Evolutionary conservation across 2,888 invertebrate genomes (phyloP).

Genomic region (Diaphora mendica): DNA sequence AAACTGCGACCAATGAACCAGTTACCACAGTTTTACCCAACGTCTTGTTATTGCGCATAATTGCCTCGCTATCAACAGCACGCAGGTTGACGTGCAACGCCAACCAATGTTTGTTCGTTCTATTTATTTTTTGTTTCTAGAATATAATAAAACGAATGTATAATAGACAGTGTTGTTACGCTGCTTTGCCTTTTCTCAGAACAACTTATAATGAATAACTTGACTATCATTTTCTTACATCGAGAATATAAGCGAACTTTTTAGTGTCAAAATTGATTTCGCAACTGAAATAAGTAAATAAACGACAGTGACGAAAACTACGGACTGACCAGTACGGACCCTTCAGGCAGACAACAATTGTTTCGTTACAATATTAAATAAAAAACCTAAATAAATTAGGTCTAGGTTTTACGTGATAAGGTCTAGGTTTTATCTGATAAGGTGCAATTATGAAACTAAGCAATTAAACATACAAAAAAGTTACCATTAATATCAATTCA

Average conservation of each 20-base stretch:
- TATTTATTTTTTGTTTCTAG: neutral
- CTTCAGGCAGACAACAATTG: too few relatives aligned
- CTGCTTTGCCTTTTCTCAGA: neutral
- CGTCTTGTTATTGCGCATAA: slow-evolving; percentile 8
- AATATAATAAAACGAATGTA: neutral
- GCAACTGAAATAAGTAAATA: neutral
- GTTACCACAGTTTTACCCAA: slow-evolving; percentile 4
- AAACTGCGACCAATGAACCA: neutral
- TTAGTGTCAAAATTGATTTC: too few relatives aligned
- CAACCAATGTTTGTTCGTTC: neutral
- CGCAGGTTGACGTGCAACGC: slow-evolving; percentile 9
- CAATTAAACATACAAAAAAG: neutral
- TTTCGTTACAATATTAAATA: neutral
- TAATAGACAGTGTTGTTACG: neutral
- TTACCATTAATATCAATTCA: neutral
- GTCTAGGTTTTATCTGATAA: too few relatives aligned
- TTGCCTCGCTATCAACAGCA: slow-evolving; percentile 15
- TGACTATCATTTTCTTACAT: neutral
- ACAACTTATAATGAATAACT: neutral
- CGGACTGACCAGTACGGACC: too few relatives aligned
- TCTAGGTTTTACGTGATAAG: too few relatives aligned
- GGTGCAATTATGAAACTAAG: neutral
- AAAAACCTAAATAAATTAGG: too few relatives aligned
- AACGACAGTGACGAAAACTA: neutral
- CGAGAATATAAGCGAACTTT: neutral